Evolutionary conservation across 2,888 invertebrate genomes (phyloP).

Genomic region (Drosophila fulvimacula): DNA sequence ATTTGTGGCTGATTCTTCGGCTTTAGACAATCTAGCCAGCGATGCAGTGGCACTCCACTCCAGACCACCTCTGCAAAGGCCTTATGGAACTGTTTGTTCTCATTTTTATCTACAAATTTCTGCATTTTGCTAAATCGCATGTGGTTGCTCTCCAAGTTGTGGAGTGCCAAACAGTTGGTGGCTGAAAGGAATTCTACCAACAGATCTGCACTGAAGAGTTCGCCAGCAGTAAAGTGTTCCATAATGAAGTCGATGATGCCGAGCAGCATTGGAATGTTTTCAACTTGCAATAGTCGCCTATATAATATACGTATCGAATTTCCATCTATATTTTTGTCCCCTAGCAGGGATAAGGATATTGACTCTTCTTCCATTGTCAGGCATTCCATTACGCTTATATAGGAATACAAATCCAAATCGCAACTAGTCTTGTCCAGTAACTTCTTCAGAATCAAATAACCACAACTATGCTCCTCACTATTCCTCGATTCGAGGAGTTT

Average conservation of each 20-base stretch:
- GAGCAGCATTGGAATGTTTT: not conserved
- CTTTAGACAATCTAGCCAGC: constrained; percentile 4
- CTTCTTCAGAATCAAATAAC: constrained; percentile 6
- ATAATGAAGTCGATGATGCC: constrained; percentile 6
- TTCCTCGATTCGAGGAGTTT: not conserved
- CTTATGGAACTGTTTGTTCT: constrained; percentile 5
- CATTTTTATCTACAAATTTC: not conserved
- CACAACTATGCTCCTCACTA: constrained; percentile 1
- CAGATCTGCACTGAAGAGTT: constrained; percentile 8
- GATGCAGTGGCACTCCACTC: constrained; percentile 10
- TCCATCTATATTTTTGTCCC: not conserved
- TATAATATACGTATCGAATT: constrained; percentile 8
- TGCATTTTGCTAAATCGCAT: constrained; percentile 5
- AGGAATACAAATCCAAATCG: constrained; percentile 5
- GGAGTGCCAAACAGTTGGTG: constrained; percentile 7
- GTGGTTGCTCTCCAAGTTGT: constrained; percentile 7
- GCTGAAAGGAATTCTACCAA: constrained; percentile 16
- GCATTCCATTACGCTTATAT: constrained; percentile 23
- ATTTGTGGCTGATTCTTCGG: constrained; percentile 4
- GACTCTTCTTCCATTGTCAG: not conserved
- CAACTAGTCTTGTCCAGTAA: not conserved
- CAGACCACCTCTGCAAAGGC: constrained; percentile 14
- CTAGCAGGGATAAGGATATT: not conserved
- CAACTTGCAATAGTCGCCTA: not conserved
- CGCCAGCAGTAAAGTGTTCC: constrained; percentile 10